phyloP scores from a whole-genome alignment of 1,140 invertebrate genomes.

The Drosophila subobscura region DNA sequence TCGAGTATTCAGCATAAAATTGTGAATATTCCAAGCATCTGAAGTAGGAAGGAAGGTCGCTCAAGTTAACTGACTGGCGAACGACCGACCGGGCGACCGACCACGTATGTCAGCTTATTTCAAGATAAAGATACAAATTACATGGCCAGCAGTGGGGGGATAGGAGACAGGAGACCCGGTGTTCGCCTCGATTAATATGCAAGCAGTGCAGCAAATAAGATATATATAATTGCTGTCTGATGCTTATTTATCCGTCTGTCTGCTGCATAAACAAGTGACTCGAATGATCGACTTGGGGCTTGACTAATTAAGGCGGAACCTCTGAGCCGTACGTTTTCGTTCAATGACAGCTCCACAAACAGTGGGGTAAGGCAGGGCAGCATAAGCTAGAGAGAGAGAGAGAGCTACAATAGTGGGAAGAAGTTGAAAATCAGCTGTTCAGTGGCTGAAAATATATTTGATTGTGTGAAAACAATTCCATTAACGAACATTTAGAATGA shows the following conservation, averaged over 20 bases:
- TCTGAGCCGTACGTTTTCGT: constrained; percentile 17
- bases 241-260: constrained; percentile 42
- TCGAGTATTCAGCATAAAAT: constrained; percentile 27
- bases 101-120: constrained; percentile 57
- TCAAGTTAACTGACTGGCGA: constrained; percentile 5
- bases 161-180: constrained; percentile 1
- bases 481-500: no score
- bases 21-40: constrained; percentile 13
- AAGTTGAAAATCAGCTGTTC: no score
- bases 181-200: constrained; percentile 70
- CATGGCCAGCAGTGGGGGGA: constrained; percentile 7
- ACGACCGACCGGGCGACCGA: background rate
- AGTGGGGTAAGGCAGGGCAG: background rate
- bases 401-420: no score
- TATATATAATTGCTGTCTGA: constrained; percentile 64
- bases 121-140: constrained; percentile 48
- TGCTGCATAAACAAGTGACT: constrained; percentile 49
- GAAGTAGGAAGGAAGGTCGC: constrained; percentile 32
- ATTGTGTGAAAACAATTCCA: no score
- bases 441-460: no score
- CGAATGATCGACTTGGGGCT: constrained; percentile 41
- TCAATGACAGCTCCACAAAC: constrained; percentile 27
- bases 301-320: constrained; percentile 53
- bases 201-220: constrained; percentile 66
- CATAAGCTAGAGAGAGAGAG: background rate